Conservation (phyloP, 2,888 invertebrate genomes). For the Stenodema calcarata region DNA sequence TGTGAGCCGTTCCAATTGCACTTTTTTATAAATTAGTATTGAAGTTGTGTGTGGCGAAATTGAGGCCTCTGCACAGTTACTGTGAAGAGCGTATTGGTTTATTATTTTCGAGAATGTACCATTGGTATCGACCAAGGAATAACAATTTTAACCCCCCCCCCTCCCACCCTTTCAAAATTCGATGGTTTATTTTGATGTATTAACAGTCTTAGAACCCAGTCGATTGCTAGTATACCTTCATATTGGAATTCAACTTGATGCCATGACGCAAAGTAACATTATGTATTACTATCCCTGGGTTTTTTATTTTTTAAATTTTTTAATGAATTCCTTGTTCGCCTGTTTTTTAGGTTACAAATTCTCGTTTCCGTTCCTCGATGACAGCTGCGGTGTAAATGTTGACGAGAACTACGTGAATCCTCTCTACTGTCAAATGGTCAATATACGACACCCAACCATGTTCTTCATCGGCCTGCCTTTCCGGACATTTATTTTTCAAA, state of each 20-base stretch:
- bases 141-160: no score
- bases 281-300: neutral
- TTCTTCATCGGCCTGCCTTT: slow-evolving; percentile 69
- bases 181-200: no score
- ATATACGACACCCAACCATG: slow-evolving; percentile 80
- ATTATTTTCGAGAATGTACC: no score
- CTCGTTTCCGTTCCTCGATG: slow-evolving; percentile 76
- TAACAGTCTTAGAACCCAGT: no score
- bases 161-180: no score
- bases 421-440: slow-evolving; percentile 85
- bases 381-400: slow-evolving; percentile 73
- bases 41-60: neutral
- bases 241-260: no score
- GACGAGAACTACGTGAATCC: slow-evolving; percentile 82
- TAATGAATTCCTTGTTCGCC: neutral
- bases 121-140: no score
- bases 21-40: neutral
- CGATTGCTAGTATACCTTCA: no score
- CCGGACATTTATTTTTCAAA: slow-evolving; percentile 16
- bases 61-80: no score
- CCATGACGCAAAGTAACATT: no score
- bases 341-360: slow-evolving; percentile 71
- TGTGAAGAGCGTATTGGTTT: no score
- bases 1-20: slow-evolving; percentile 55
- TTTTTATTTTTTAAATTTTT: neutral